phyloP scores from a whole-genome alignment of 2,113 vertebrate genomes.

The Sphaerodactylus townsendi region DNA sequence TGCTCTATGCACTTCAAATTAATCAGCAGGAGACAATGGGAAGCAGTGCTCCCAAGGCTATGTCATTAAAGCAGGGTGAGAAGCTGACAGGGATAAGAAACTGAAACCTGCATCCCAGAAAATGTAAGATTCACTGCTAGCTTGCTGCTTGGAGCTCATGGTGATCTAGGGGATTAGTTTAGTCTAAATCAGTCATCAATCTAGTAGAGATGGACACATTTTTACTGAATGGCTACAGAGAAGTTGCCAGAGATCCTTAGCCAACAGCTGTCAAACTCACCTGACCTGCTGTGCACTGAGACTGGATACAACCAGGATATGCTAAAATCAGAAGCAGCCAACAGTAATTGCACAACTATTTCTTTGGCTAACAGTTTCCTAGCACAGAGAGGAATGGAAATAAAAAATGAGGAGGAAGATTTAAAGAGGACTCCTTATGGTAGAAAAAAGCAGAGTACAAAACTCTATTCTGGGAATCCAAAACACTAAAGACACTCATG shows the following conservation, averaged over 20 bases:
- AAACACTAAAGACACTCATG: too few relatives aligned
- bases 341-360: too few relatives aligned
- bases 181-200: background rate
- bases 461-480: too few relatives aligned
- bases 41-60: background rate
- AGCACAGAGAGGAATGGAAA: background rate
- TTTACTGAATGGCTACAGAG: background rate
- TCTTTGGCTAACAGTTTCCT: background rate
- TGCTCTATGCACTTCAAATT: background rate
- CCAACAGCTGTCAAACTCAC: background rate
- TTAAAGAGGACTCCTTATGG: background rate
- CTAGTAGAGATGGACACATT: background rate
- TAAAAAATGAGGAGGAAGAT: background rate
- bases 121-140: background rate
- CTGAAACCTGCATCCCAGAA: background rate
- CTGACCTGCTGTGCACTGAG: background rate
- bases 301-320: background rate
- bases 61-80: background rate
- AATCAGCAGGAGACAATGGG: slow-evolving; percentile 15
- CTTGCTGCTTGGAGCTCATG: background rate
- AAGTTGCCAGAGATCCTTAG: background rate
- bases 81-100: slow-evolving; percentile 1
- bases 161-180: background rate
- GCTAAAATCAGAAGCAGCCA: background rate
- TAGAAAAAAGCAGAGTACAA: too few relatives aligned